A percentile compares a stretch with the other conserved stretches of the same genome.
phyloP scores from a whole-genome alignment of 2,888 invertebrate genomes.

The Callosobruchus maculatus region DNA sequence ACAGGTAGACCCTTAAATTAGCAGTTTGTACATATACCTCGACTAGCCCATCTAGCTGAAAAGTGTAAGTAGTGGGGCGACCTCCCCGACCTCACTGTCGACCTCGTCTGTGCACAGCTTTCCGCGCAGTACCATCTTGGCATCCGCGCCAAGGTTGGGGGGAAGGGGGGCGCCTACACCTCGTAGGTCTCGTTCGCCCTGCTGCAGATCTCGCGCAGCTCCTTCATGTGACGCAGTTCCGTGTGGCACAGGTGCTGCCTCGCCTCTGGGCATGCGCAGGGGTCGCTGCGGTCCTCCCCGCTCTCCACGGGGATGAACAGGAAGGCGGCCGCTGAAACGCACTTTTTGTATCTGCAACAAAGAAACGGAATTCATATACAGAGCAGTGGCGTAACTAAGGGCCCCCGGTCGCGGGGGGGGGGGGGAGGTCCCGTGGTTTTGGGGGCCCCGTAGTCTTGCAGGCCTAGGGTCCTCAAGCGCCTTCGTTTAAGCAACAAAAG shows the following conservation, averaged over 20 bases:
- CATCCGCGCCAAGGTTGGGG: neutral
- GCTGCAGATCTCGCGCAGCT: constrained; percentile 10
- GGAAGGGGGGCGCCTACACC: neutral
- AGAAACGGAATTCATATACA: neutral
- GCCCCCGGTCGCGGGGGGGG: no score
- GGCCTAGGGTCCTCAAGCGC: no score
- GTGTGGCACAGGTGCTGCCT: constrained; percentile 9
- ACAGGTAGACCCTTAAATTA: no score
- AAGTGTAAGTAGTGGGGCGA: neutral
- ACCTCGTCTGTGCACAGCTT: neutral
- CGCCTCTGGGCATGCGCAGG: constrained; percentile 16
- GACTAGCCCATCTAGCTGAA: neutral
- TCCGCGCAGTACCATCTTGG: neutral
- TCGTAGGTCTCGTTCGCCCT: constrained; percentile 1
- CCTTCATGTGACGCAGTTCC: constrained; percentile 11
- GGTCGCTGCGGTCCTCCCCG: constrained; percentile 2
- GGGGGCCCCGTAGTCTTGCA: no score
- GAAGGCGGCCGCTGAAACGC: constrained; percentile 9
- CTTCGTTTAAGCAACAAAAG: no score
- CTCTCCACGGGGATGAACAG: constrained; percentile 11
- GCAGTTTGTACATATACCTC: no score
- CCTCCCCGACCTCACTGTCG: neutral
- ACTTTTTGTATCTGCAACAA: constrained; percentile 4
- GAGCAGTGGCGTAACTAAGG: no score
- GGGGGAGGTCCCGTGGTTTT: no score